A percentile compares a stretch with the other conserved stretches of the same genome.
Evolutionary conservation across 2,113 vertebrate species (phyloP).

Genomic region (Montifringilla adamsi): DNA sequence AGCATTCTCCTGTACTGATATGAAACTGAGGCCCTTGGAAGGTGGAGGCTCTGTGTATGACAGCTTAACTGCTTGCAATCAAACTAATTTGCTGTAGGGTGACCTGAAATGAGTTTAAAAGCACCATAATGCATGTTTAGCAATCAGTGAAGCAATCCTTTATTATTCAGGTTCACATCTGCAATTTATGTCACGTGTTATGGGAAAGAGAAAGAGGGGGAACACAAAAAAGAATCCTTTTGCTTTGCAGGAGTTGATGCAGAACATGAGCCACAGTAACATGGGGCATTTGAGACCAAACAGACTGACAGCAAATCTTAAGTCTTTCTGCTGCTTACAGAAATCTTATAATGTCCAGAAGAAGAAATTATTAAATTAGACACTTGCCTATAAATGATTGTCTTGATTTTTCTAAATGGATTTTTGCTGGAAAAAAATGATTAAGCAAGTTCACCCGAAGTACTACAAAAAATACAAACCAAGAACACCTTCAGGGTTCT

Average conservation of each 20-base stretch:
- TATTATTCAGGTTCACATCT: conserved; percentile 58
- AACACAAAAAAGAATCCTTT: background rate
- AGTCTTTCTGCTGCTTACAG: background rate
- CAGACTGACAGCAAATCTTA: background rate
- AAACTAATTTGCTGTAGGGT: conserved; percentile 61
- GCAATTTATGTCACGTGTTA: conserved; percentile 33
- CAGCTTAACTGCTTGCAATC: conserved; percentile 72
- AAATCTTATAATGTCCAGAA: background rate
- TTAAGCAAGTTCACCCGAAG: background rate
- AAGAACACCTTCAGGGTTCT: background rate
- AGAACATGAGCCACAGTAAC: background rate
- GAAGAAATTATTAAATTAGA: background rate
- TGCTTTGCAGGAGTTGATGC: background rate
- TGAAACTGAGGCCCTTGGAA: conserved; percentile 13
- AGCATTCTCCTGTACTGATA: background rate
- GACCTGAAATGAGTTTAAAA: conserved; percentile 71
- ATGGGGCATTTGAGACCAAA: background rate
- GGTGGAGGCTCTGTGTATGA: conserved; percentile 48
- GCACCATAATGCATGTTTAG: conserved; percentile 64
- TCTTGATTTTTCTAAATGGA: background rate
- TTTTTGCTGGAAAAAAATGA: background rate
- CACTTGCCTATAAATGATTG: background rate
- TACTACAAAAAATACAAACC: background rate
- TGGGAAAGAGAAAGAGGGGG: background rate
- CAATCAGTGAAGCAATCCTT: conserved; percentile 59